These are phyloP conservation scores for Enteromius anoplus DNA, from an alignment of 2,797 vertebrate species.

Conservation along the genomic window DNA sequence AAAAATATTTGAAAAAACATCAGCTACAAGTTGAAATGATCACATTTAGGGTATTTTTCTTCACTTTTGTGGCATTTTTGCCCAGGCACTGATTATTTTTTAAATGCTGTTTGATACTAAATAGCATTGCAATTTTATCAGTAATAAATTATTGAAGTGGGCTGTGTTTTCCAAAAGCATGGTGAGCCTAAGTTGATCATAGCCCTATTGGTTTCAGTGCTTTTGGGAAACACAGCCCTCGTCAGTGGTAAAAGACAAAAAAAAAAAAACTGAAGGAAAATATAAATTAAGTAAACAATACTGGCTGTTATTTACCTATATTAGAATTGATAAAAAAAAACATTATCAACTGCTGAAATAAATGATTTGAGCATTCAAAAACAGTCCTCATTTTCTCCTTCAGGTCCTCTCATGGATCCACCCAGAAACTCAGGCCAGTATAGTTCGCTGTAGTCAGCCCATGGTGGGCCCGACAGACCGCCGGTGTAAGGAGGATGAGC, in stretches of 20 bases:
- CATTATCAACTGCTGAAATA: background rate
- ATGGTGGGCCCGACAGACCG: conserved; percentile 90
- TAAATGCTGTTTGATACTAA: background rate
- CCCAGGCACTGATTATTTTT: background rate
- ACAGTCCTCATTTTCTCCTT: background rate
- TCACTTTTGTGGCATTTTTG: background rate
- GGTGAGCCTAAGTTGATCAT: no score
- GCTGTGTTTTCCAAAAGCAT: background rate
- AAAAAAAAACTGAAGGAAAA: background rate
- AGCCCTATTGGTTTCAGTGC: no score
- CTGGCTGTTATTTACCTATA: background rate
- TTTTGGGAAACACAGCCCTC: no score
- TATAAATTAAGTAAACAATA: background rate
- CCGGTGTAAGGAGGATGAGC: conserved; percentile 94
- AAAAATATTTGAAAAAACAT: background rate
- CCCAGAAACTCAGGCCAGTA: conserved; percentile 93
- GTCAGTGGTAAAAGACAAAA: no score
- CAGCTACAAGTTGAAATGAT: background rate
- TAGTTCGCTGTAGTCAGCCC: conserved; percentile 92
- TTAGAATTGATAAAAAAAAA: background rate
- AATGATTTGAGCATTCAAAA: background rate
- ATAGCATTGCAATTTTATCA: background rate
- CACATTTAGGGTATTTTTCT: background rate
- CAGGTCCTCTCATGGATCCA: conserved; percentile 98
- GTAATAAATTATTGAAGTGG: background rate